These are phyloP conservation scores for Fissipunctia ypsillon DNA, from an alignment of 2,888 invertebrate genomes.

Conservation along the genomic window DNA sequence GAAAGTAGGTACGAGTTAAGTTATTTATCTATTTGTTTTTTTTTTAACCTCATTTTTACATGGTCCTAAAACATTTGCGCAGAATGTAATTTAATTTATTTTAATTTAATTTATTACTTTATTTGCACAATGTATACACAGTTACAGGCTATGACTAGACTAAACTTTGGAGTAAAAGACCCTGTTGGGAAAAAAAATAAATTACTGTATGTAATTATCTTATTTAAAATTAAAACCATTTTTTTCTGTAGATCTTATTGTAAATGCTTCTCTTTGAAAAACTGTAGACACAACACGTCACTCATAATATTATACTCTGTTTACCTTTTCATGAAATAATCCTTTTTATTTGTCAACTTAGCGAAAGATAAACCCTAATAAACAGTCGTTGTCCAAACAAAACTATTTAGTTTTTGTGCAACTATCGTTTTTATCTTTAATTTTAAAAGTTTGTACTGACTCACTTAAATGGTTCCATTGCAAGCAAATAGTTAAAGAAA, in stretches of 20 bases:
- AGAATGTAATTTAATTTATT: neutral
- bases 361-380: conserved; percentile 20
- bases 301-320: conserved; percentile 11
- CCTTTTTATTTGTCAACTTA: conserved; percentile 22
- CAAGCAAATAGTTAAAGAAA: conserved; percentile 6
- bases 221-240: too few relatives aligned
- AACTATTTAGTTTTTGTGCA: conserved; percentile 17
- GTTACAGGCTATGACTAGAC: neutral
- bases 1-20: neutral
- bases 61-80: neutral
- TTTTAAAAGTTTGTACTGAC: neutral
- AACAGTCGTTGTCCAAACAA: neutral
- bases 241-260: neutral
- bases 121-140: neutral
- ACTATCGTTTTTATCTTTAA: conserved; percentile 12
- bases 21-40: neutral
- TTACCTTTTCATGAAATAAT: conserved; percentile 15
- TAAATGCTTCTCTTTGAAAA: neutral
- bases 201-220: too few relatives aligned
- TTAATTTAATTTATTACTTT: neutral
- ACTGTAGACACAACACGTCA: neutral
- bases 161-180: neutral
- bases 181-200: neutral
- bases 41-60: neutral
- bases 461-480: neutral